A percentile compares a stretch with the other conserved stretches of the same genome.
Evolutionary conservation across 2,113 vertebrate genomes (phyloP).

Genomic region (Varanus komodoensis): DNA sequence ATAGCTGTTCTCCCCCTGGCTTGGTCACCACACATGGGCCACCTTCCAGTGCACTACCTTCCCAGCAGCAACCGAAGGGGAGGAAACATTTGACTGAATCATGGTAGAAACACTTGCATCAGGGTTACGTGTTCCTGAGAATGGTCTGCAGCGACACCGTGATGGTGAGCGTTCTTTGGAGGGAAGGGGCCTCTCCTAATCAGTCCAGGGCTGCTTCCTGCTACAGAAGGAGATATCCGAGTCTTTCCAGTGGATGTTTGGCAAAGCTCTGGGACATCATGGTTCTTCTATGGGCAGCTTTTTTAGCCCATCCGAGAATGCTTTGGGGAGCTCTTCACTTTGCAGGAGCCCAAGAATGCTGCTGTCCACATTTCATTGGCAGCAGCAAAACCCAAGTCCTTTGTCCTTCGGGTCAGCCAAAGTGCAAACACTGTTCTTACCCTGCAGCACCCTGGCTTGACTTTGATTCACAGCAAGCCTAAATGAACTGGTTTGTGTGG

Average conservation of each 20-base stretch:
- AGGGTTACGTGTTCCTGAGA: background rate
- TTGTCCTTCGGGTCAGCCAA: conserved; percentile 19
- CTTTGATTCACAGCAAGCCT: conserved; percentile 3
- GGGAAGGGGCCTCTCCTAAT: conserved; percentile 29
- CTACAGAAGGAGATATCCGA: background rate
- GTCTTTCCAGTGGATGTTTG: background rate
- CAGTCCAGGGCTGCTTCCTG: background rate
- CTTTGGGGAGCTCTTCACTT: conserved; percentile 1
- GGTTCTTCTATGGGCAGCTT: background rate
- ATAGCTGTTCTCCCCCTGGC: background rate
- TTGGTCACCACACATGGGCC: background rate
- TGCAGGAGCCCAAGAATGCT: background rate
- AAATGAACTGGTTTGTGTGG: conserved; percentile 15
- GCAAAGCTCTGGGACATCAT: background rate
- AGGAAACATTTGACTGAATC: background rate
- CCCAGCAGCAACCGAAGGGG: background rate
- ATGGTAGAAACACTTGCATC: background rate
- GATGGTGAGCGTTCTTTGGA: background rate
- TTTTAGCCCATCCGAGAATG: background rate
- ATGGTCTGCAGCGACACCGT: no score
- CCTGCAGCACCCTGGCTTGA: conserved; percentile 14
- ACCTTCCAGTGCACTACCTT: background rate
- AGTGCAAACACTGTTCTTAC: conserved; percentile 10
- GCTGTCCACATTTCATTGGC: conserved; percentile 9
- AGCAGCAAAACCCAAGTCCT: background rate